Base-by-base conservation (phyloP, 2,888 invertebrate genomes). In the Melipona beecheii region DNA sequence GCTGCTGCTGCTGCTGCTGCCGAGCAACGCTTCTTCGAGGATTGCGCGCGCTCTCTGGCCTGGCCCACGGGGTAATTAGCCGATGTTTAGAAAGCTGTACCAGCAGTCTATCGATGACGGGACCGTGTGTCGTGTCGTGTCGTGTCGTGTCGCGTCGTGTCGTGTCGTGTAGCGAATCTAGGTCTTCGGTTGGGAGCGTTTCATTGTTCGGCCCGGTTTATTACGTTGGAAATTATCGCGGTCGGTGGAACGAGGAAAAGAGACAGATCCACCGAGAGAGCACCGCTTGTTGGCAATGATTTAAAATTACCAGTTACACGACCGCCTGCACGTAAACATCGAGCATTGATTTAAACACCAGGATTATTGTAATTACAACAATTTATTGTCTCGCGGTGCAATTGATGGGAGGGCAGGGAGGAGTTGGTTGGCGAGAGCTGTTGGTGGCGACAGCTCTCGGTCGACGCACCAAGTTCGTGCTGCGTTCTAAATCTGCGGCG, bases 351-450 rank as follows among this genome's bases (percentile, higher is more conserved):
- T 90, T 89, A 89, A 92, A 91, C 89, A 87, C 90, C 89, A 87
- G 90, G 91, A 93, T 93, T 92, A 93, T 93, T 92, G 90, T 92
- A 93, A 93, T 93, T 93, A 92, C 91, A 89, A 92, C 90, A 92
- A 92, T 93, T 93, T 93, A 93, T 93, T 93, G 91, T 92, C 90
- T 72, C 87, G 65, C 70, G 87, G 65, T 72, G 79, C 68, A 43
- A 65, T 60, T 73, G 65, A 27, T 1, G 80, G 49, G 36, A 52
- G 78, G 83, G 24, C 54, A 50, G 56, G 31, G 31, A 17, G 21
- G 21, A 15, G 17, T 2, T 24, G 31, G 52, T 15, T 17, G 15
- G 6, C 24, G 15, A 17, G 36, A 78, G 75, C 2, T 49, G 4
- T 69, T 1, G 24, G 72, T 88, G 87, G 84, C 88, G 89, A 56